Percentiles rank a stretch among this genome's conserved stretches.
phyloP scores from a whole-genome alignment of 2,113 vertebrate genomes.

The Labrus mixtus region DNA sequence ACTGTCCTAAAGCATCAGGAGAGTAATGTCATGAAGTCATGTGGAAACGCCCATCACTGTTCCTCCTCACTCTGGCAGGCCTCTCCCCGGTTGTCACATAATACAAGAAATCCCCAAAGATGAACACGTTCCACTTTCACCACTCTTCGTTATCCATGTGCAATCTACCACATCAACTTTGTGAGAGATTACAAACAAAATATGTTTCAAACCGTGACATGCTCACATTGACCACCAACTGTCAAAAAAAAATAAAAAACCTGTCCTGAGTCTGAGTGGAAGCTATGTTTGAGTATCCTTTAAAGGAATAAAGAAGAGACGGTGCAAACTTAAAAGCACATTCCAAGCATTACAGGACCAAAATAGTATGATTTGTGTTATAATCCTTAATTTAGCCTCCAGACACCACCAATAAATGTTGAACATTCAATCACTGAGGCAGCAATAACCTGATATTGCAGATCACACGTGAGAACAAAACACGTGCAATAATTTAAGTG shows the following conservation, averaged over 20 bases:
- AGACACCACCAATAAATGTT: neutral
- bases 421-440: slow-evolving; percentile 7
- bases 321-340: slow-evolving; percentile 25
- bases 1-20: slow-evolving; percentile 12
- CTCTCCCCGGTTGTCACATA: slow-evolving; percentile 1
- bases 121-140: slow-evolving; percentile 15
- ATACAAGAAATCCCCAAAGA: slow-evolving; percentile 5
- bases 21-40: slow-evolving; percentile 36
- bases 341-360: slow-evolving; percentile 55
- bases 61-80: slow-evolving; percentile 9
- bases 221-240: neutral
- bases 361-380: slow-evolving; percentile 38
- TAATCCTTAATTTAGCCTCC: slow-evolving; percentile 1
- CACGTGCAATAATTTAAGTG: too few species aligned
- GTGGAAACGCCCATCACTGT: neutral
- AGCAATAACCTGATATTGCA: neutral
- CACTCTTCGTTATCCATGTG: neutral
- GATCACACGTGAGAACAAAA: neutral
- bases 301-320: slow-evolving; percentile 44
- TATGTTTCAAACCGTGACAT: too few species aligned
- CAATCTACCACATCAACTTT: neutral
- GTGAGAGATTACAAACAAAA: neutral
- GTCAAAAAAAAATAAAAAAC: too few species aligned
- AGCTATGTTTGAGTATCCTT: slow-evolving; percentile 41
- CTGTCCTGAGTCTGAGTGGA: slow-evolving; percentile 5